Conservation (phyloP, 2,797 vertebrate species). For the Thaleichthys pacificus region DNA sequence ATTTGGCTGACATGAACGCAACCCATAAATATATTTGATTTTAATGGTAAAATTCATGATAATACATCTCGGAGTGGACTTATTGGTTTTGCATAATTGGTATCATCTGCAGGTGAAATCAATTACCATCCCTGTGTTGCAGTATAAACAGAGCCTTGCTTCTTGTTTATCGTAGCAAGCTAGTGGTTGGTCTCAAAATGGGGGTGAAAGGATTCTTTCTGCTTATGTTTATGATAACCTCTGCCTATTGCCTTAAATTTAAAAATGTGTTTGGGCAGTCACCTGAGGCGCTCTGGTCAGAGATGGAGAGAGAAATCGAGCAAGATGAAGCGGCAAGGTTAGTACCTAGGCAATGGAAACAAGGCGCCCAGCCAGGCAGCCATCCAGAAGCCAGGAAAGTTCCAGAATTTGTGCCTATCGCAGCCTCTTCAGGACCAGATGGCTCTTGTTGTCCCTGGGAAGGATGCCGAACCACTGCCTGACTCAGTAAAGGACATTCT, state of each 20-base stretch:
- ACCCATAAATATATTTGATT: too few relatives aligned
- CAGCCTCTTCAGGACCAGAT: slow-evolving; percentile 24
- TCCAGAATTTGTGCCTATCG: not conserved
- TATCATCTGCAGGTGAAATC: too few relatives aligned
- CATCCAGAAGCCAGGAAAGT: not conserved
- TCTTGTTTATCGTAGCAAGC: not conserved
- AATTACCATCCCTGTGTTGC: too few relatives aligned
- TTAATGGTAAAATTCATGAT: too few relatives aligned
- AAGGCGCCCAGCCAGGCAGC: not conserved
- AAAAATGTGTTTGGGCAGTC: not conserved
- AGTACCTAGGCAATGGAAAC: not conserved
- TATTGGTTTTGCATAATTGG: too few relatives aligned
- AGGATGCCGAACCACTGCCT: slow-evolving; percentile 35
- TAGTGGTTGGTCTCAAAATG: slow-evolving; percentile 44
- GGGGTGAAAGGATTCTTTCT: slow-evolving; percentile 16
- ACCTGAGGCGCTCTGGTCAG: slow-evolving; percentile 34
- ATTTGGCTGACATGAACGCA: too few relatives aligned
- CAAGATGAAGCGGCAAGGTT: not conserved
- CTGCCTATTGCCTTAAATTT: slow-evolving; percentile 7
- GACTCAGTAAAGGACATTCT: slow-evolving; percentile 36
- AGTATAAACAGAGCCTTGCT: too few relatives aligned
- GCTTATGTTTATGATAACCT: slow-evolving; percentile 35
- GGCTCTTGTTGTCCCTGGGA: slow-evolving; percentile 54
- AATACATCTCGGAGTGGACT: too few relatives aligned
- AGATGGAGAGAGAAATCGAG: not conserved